phyloP scores from a whole-genome alignment of 2,888 invertebrate genomes.

The Bedellia somnulentella region DNA sequence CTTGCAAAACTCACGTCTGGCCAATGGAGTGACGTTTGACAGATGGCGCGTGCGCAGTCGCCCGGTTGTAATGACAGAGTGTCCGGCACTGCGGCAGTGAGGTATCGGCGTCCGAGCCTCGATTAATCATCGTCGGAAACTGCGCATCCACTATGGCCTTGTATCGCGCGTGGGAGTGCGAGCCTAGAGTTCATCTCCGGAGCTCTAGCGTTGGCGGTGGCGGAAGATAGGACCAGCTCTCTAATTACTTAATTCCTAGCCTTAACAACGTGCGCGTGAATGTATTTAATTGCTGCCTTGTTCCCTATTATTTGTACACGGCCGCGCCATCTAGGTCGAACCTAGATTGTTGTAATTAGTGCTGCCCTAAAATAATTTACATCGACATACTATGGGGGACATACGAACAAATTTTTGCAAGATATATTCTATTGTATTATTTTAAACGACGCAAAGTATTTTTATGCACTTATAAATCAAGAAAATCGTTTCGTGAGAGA shows the following conservation, averaged over 20 bases:
- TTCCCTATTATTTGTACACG: no score
- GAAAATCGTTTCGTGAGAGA: no score
- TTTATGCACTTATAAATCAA: no score
- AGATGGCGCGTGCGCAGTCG: slow-evolving; percentile 17
- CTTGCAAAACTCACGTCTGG: neutral
- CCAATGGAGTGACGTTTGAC: slow-evolving; percentile 3
- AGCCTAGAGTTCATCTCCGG: slow-evolving; percentile 24
- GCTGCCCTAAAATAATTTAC: no score
- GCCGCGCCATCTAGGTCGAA: no score
- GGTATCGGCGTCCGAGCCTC: slow-evolving; percentile 18
- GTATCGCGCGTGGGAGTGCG: slow-evolving; percentile 44
- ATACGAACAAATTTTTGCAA: no score
- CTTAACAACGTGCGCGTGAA: no score
- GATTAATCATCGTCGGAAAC: slow-evolving; percentile 53
- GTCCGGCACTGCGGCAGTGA: slow-evolving; percentile 36
- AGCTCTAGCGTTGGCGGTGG: slow-evolving; percentile 14
- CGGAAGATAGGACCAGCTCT: slow-evolving; percentile 7
- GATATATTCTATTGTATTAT: no score
- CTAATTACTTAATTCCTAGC: neutral
- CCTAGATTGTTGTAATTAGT: no score
- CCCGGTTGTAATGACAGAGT: slow-evolving; percentile 28
- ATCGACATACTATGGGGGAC: no score
- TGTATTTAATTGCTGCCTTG: no score
- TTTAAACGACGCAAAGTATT: no score
- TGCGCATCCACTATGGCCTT: slow-evolving; percentile 48